phyloP scores from a whole-genome alignment of 35 echinoderm and acorn worm species.

The Diadema setosum region DNA sequence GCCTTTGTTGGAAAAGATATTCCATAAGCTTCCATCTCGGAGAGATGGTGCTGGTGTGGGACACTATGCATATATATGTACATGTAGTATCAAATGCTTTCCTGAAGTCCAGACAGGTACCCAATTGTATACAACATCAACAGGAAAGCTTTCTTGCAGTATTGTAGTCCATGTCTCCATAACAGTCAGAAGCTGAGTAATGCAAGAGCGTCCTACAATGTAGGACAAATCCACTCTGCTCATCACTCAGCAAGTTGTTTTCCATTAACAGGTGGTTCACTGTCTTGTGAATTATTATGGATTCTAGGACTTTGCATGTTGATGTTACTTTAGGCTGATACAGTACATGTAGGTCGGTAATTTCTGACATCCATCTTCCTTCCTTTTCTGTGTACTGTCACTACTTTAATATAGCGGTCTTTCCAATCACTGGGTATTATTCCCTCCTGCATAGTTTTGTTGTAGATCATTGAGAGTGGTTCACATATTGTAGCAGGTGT shows the following conservation, averaged over 20 bases:
- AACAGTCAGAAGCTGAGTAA: not conserved
- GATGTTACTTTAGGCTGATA: not conserved
- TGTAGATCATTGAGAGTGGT: not conserved
- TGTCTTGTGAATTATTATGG: not conserved
- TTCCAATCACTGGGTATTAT: not conserved
- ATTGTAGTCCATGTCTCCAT: not conserved
- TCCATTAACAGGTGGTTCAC: not conserved
- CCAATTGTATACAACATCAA: not conserved
- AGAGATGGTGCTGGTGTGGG: too few species aligned
- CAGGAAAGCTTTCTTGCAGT: not conserved
- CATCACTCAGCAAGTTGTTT: not conserved
- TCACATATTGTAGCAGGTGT: not conserved
- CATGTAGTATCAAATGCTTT: not conserved
- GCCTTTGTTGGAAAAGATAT: not conserved
- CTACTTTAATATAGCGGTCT: not conserved
- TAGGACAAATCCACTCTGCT: not conserved
- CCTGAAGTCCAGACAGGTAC: not conserved
- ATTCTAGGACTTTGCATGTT: not conserved
- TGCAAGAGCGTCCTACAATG: not conserved
- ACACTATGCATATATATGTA: too few species aligned
- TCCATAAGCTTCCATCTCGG: not conserved
- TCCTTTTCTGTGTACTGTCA: not conserved
- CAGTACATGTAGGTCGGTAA: too few species aligned
- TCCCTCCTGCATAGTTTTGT: not conserved
- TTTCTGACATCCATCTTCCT: not conserved